phyloP scores from a whole-genome alignment of 2,888 invertebrate genomes.

The Brachyptera putata region DNA sequence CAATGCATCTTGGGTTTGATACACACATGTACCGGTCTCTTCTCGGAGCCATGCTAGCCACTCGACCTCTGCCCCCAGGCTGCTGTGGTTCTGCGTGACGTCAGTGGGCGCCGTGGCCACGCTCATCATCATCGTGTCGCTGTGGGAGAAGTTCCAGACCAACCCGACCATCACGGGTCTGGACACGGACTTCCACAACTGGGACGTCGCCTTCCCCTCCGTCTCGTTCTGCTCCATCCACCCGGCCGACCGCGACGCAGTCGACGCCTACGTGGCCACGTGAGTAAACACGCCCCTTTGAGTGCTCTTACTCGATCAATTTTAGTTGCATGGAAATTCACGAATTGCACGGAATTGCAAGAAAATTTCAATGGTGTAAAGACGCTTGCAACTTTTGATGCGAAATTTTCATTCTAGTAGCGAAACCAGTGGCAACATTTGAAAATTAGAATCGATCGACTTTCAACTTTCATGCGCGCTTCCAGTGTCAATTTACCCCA shows the following conservation, averaged over 20 bases:
- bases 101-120: conserved; percentile 63
- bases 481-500: too few species aligned
- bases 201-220: conserved; percentile 72
- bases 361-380: too few species aligned
- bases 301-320: not conserved
- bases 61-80: conserved; percentile 48
- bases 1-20: too few species aligned
- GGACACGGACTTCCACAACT: conserved; percentile 76
- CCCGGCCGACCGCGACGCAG: conserved; percentile 51
- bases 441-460: too few species aligned
- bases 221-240: conserved; percentile 61
- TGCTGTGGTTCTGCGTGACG: conserved; percentile 76
- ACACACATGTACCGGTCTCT: too few species aligned
- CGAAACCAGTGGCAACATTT: too few species aligned
- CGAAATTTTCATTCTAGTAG: too few species aligned
- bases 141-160: conserved; percentile 80
- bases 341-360: too few species aligned
- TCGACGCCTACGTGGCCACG: conserved; percentile 40
- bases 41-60: too few species aligned
- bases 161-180: conserved; percentile 73
- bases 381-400: too few species aligned
- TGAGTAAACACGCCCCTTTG: not conserved
- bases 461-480: too few species aligned
- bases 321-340: too few species aligned
- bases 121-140: conserved; percentile 67